Evolutionary conservation across 2,888 invertebrate genomes (phyloP).

Genomic region (Chaitophorus viminalis): DNA sequence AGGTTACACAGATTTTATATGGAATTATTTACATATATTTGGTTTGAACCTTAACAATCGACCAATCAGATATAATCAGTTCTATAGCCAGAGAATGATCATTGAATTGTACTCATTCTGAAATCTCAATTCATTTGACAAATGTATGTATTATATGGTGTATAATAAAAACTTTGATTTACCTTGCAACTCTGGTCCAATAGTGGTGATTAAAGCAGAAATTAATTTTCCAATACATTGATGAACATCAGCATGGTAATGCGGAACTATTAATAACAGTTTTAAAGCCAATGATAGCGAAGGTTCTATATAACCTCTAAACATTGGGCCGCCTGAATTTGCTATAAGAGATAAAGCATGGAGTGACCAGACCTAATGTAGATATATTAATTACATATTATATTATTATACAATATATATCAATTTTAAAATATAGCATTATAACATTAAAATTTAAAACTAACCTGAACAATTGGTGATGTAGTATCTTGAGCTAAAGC

Average conservation of each 20-base stretch:
- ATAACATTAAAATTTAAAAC: constrained; percentile 42
- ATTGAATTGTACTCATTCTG: not conserved
- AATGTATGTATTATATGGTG: not conserved
- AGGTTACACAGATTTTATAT: not conserved
- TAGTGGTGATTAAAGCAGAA: constrained; percentile 94
- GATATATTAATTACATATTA: constrained; percentile 41
- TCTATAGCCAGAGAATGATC: not conserved
- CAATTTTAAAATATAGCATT: not conserved
- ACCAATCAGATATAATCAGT: not conserved
- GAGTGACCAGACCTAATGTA: constrained; percentile 87
- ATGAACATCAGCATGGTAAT: constrained; percentile 90
- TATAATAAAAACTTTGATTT: constrained; percentile 56
- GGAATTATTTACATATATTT: not conserved
- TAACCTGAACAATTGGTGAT: constrained; percentile 91
- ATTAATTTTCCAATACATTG: constrained; percentile 92
- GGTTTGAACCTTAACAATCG: not conserved
- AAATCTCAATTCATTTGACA: not conserved
- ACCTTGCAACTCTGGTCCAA: constrained; percentile 97
- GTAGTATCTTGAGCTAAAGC: constrained; percentile 94
- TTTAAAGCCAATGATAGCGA: constrained; percentile 90
- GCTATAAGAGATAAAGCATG: constrained; percentile 95
- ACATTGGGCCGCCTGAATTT: constrained; percentile 99
- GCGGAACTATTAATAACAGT: constrained; percentile 87
- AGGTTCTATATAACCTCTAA: constrained; percentile 95
- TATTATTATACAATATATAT: too few relatives aligned